These are phyloP conservation scores for Spheniscus humboldti DNA, from an alignment of 2,797 vertebrate genomes.

Conservation along the genomic window DNA sequence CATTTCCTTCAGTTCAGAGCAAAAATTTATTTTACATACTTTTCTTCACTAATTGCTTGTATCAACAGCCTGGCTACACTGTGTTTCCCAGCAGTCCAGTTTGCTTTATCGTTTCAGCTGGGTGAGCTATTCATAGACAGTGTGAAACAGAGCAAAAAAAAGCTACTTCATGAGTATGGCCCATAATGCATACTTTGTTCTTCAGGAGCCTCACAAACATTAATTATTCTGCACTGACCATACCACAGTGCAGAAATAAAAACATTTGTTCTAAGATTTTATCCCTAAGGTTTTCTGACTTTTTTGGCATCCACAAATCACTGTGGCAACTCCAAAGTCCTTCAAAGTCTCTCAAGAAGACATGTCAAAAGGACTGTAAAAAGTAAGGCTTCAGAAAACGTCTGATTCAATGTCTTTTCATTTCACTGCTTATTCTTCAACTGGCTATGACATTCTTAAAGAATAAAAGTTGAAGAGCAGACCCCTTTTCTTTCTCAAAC, in stretches of 20 bases:
- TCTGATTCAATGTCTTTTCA: neutral
- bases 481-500: neutral
- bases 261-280: neutral
- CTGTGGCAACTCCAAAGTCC: neutral
- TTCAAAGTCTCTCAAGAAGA: conserved; percentile 8
- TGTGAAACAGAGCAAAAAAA: neutral
- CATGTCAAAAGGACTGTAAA: conserved; percentile 9
- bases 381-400: neutral
- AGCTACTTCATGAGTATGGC: neutral
- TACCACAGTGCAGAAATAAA: neutral
- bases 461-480: neutral
- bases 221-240: neutral
- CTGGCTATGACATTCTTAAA: neutral
- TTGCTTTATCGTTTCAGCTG: neutral
- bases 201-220: neutral
- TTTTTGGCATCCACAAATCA: conserved; percentile 9
- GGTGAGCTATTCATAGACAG: neutral
- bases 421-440: conserved; percentile 14
- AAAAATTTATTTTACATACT: neutral
- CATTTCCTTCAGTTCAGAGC: neutral
- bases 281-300: conserved; percentile 4
- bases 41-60: neutral
- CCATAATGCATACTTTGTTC: neutral
- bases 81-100: neutral
- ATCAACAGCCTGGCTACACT: neutral